Base-by-base conservation (phyloP, 2,113 vertebrate genomes). In the Herpetotheres cachinnans region DNA sequence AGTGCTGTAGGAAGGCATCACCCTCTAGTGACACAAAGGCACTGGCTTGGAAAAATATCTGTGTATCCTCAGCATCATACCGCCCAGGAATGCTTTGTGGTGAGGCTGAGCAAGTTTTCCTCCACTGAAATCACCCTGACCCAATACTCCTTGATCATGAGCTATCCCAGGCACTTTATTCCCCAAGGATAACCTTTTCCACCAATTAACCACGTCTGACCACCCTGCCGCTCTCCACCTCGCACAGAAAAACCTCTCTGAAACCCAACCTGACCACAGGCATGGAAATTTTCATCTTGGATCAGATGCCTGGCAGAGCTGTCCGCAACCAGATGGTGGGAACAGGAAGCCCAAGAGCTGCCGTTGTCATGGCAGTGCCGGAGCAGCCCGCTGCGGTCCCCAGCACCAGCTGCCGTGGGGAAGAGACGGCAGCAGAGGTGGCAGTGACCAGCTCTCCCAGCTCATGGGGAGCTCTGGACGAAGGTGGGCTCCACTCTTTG, bases 61-160 rank as follows among this genome's bases (percentile, higher is more conserved):
- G 29, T 24, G 26, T 21, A 10, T 34, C 11, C 70, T 55, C 13
- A 5, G 14, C 0, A 0, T 19, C 0, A 1, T 11, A 25, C 5
- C 0, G 1, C 34, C 30, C 55, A 56, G 40, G 18, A 14, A 2
- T 7, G 49, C 55, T 63, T 56, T 0, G 3, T 2, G 16, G 13
- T 5, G 32, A 12, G 2, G 17, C 42, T 58, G 25, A 92, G 30
- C 34, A 40, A 40, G 21, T 6, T 59, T 9, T 49, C 44, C 12
- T 56, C 30, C 5, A 2, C 26, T 7, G 59, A 52, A 61, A 46
- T 36, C 3, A 4, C 10, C 36, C 61, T 74, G 70, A 66, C 24
- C 4, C 3, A 50, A 79, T 6, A 4, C 32, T 29, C 74, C 65
- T 59, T 3, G 36, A 26, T 6, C 38, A 59, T 1, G 6, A 42